These are phyloP conservation scores for Nezara viridula DNA, from an alignment of 2,888 invertebrate species.

Conservation along the genomic window DNA sequence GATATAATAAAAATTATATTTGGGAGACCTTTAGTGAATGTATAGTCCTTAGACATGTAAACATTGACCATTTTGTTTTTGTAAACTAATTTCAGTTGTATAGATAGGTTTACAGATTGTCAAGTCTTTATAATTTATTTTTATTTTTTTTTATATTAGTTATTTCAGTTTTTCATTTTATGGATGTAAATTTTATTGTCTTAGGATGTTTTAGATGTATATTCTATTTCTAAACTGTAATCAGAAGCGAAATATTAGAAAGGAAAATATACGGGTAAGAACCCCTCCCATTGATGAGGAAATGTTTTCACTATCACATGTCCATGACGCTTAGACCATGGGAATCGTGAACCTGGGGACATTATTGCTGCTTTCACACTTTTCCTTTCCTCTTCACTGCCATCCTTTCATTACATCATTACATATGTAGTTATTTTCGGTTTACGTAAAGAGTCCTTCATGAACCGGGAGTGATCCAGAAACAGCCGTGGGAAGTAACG, in stretches of 20 bases:
- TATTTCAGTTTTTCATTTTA: no score
- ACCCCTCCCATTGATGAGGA: neutral
- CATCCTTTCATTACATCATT: neutral
- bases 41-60: no score
- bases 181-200: no score
- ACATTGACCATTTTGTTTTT: no score
- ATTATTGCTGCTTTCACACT: conserved; percentile 43
- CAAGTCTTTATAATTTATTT: no score
- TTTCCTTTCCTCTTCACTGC: neutral
- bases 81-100: no score
- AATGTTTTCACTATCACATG: conserved; percentile 37
- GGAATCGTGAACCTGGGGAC: neutral
- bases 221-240: no score
- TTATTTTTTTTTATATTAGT: no score
- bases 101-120: no score
- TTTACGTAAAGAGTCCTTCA: conserved; percentile 1
- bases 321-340: conserved; percentile 12
- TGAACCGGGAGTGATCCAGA: neutral
- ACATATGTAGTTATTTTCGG: conserved; percentile 11
- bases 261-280: neutral
- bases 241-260: neutral
- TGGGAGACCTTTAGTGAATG: no score
- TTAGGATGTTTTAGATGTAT: no score
- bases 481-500: neutral
- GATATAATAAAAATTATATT: no score